Conservation (phyloP, 2,888 invertebrate genomes). For the Erebia ligea region DNA sequence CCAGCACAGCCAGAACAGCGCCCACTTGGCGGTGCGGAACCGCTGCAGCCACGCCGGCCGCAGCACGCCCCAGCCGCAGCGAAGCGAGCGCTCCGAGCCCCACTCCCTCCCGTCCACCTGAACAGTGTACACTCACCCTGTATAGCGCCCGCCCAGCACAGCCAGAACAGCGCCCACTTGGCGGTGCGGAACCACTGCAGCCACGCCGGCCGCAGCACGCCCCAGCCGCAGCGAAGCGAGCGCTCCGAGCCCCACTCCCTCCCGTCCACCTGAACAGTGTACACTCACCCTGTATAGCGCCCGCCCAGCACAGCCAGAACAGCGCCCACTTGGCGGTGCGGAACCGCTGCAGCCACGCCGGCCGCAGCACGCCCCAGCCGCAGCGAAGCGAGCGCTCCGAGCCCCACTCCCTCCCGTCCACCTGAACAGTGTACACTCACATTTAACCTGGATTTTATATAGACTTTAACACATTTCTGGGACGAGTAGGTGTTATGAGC, state of each 20-base stretch:
- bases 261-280: constrained; percentile 34
- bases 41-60: constrained; percentile 86
- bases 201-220: constrained; percentile 84
- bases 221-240: constrained; percentile 86
- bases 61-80: constrained; percentile 87
- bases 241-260: constrained; percentile 37
- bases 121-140: constrained; percentile 83
- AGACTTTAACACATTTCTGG: too few species aligned
- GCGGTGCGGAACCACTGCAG: constrained; percentile 88
- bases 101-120: constrained; percentile 37
- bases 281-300: too few species aligned
- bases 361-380: too few species aligned
- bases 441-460: too few species aligned
- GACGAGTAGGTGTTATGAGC: too few species aligned
- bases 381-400: too few species aligned
- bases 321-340: too few species aligned
- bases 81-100: constrained; percentile 46
- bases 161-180: constrained; percentile 91
- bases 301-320: too few species aligned
- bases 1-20: constrained; percentile 91
- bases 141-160: constrained; percentile 91
- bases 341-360: too few species aligned
- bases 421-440: neutral
- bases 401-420: neutral
- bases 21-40: constrained; percentile 90